Base-by-base conservation (phyloP, 2,888 invertebrate genomes). In the Oxycera nigricornis region DNA sequence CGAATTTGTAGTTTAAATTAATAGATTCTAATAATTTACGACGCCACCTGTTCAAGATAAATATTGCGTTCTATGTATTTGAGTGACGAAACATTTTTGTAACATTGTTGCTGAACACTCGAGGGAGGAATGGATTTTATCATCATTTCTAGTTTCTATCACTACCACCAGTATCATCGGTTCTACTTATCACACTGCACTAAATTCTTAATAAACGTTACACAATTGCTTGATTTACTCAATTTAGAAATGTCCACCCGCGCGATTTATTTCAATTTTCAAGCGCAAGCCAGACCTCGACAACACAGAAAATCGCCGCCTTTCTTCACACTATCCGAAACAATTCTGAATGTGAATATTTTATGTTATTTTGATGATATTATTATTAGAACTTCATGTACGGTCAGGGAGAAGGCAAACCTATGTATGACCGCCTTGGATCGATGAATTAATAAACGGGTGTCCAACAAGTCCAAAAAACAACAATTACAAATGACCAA, bases 371-470 rank as follows among this genome's bases (percentile, higher is more conserved):
- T 24, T 14, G 28, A 61, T 17, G 28, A 26, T 28, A 24, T 61
- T 59, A 26, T 59, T 65, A 35, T 24, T 65, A 65, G 41, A 65
- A 65, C 39, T 39, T 26, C 31, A 46, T 3, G 17, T 46, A 46
- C 11, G 11, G 6, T 35, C 35, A 11, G n/a, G n/a, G n/a, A n/a
- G n/a, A n/a, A n/a, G n/a, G n/a, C n/a, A n/a, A n/a, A n/a, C n/a
- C n/a, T n/a, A 39, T 39, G 7, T 39, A 39, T 39, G 14, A 39
- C 14, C 65, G 41, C 41, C 65, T 65, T 65, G 65, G 20, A 65
- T 65, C 65, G 35, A 65, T 65, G 65, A 65, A 65, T 65, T 65
- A 65, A 41, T 65, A 65, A 55, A 39, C 17, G 39, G 20, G 65
- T 41, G 35, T 41, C n/a, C n/a, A n/a, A 65, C 65, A 65, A 46